Base-by-base conservation (phyloP, 2,888 invertebrate genomes). In the Parnassius mnemosyne region DNA sequence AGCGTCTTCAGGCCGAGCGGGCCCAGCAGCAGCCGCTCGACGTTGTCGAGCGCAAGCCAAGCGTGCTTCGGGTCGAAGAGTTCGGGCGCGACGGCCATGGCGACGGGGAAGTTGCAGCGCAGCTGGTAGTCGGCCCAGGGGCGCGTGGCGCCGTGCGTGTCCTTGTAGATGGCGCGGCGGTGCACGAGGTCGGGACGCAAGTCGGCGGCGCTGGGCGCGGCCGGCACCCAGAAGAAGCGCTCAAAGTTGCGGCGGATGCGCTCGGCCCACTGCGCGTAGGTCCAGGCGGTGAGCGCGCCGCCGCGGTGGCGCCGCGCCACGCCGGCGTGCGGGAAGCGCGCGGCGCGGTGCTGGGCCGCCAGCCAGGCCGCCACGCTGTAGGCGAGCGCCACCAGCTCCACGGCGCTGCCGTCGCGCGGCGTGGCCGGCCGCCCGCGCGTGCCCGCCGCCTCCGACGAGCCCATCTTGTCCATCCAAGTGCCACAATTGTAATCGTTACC, bases 391-490 rank as follows among this genome's bases (percentile, higher is more conserved):
- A 99, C 94, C 62, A 99, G 92, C 91, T 99, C 99, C 47, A 99
- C 94, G 20, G 99, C 99, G 61, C 97, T 96, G 59, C 99, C 99
- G 92, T 99, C 98, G 77, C 99, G 94, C 1, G 99, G 99, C 9
- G 99, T 97, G 53, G 98, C 98, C 10, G 99, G 99, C 68, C 67
- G 69, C 72, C 99, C 99, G 76, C 95, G 94, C 78, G 95, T 99
- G 63, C 97, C 97, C 12, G 98, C 97, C 78, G 94, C 94, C 61
- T 96, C 96, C 12, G 97, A 98, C 41, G 98, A 98, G 43, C 99
- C 99, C 99, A 99, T 99, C 93, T 99, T 99, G 87, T 99, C 99
- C 99, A 99, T 99, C 99, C 99, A 99, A 0, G 99, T 99, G 66
- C 99, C 99, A 86, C 98, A 99, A 88, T 99, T 99, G 81, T 94